phyloP scores from a whole-genome alignment of 1,140 invertebrate species.

The Atta texana region DNA sequence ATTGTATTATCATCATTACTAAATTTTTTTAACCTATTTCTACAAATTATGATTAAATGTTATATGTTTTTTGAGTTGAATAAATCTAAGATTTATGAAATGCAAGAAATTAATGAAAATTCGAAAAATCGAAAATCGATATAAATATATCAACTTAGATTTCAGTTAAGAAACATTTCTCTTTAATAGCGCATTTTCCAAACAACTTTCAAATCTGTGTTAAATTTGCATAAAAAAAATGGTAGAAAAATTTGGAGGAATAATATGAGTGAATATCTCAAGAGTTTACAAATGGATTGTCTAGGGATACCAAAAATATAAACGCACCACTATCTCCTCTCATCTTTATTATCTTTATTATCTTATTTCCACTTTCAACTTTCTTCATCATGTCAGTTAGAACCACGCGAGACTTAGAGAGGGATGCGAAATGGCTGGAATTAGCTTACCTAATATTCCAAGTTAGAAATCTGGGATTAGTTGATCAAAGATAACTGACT shows the following conservation, averaged over 20 bases:
- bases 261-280: neutral
- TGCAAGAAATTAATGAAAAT: neutral
- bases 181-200: neutral
- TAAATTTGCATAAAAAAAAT: neutral
- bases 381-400: slow-evolving; percentile 43
- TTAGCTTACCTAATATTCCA: slow-evolving; percentile 47
- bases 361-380: slow-evolving; percentile 54
- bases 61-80: neutral
- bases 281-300: neutral
- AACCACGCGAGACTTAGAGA: slow-evolving; percentile 21
- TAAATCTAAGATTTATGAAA: slow-evolving; percentile 4
- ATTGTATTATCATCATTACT: neutral
- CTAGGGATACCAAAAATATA: neutral
- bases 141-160: neutral
- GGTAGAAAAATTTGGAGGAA: neutral
- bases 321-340: neutral
- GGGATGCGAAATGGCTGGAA: neutral
- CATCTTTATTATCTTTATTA: too few species aligned
- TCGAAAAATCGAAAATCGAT: neutral
- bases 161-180: neutral
- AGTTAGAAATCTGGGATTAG: slow-evolving; percentile 42
- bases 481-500: slow-evolving; percentile 26
- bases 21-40: neutral
- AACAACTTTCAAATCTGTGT: neutral
- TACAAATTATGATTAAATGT: neutral